Percentiles rank a stretch among this genome's conserved stretches.
These are phyloP conservation scores for Eleutherodactylus coqui DNA, from an alignment of 2,797 vertebrate species.

Conservation along the genomic window DNA sequence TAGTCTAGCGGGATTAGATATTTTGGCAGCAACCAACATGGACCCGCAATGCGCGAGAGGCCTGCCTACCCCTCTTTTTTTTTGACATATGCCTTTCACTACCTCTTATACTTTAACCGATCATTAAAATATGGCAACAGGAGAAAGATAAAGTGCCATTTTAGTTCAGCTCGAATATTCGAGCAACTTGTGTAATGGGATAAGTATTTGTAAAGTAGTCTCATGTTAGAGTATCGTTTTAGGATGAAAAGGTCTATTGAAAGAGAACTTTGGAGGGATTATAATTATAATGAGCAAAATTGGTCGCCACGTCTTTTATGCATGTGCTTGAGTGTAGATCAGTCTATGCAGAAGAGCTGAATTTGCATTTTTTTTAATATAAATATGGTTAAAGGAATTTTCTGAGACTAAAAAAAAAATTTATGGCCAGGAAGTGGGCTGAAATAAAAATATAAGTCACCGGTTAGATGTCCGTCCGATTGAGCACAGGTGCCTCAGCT, in stretches of 20 bases:
- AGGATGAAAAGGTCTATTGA: conserved; percentile 19
- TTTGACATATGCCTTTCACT: conserved; percentile 53
- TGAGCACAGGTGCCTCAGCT: too few relatives aligned
- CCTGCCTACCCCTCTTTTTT: conserved; percentile 11
- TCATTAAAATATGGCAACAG: conserved; percentile 36
- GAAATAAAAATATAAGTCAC: too few relatives aligned
- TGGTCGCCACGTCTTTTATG: neutral
- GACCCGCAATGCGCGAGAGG: conserved; percentile 7
- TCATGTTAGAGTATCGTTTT: conserved; percentile 20
- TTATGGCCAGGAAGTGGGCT: too few relatives aligned
- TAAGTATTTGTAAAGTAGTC: conserved; percentile 39
- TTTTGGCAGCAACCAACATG: conserved; percentile 40
- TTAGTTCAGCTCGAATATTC: conserved; percentile 9
- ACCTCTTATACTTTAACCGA: conserved; percentile 37
- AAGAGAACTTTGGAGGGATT: neutral
- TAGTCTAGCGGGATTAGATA: conserved; percentile 49
- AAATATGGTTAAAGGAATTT: too few relatives aligned
- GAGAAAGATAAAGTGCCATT: conserved; percentile 43
- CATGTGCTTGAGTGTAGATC: neutral
- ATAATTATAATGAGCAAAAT: neutral
- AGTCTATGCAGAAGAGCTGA: neutral
- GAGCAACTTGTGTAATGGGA: conserved; percentile 33
- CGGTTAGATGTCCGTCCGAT: too few relatives aligned
- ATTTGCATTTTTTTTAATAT: neutral
- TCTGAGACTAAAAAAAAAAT: too few relatives aligned